These are phyloP conservation scores for Tachycineta bicolor DNA, from an alignment of 2,113 vertebrate species.

Conservation along the genomic window DNA sequence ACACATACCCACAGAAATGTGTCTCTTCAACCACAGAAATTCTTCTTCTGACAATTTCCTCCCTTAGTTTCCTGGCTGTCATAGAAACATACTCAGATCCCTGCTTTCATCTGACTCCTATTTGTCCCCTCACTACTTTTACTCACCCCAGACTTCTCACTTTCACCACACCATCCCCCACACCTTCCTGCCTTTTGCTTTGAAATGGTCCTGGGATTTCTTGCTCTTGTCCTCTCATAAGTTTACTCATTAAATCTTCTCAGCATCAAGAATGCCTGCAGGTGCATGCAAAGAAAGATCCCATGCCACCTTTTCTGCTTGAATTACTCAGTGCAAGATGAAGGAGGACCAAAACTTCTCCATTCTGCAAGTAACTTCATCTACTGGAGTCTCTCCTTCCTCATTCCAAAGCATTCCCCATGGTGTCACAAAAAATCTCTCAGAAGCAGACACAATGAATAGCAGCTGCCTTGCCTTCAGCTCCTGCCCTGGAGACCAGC, in stretches of 20 bases:
- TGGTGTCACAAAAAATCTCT: background rate
- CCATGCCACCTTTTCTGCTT: background rate
- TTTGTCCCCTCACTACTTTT: background rate
- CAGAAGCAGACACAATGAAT: background rate
- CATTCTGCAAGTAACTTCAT: background rate
- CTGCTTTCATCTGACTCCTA: background rate
- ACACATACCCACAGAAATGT: background rate
- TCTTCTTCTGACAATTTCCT: background rate
- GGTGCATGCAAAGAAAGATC: background rate
- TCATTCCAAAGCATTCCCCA: background rate
- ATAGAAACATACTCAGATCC: background rate
- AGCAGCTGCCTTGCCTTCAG: background rate
- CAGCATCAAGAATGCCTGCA: background rate
- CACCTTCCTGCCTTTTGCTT: background rate
- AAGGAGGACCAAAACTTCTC: background rate
- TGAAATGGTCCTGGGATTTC: background rate
- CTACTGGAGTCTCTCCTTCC: background rate
- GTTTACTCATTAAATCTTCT: background rate
- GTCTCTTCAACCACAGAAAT: background rate
- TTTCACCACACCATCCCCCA: background rate
- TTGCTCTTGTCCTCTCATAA: background rate
- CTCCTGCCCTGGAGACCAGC: background rate
- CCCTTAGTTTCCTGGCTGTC: background rate
- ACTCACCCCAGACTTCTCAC: background rate
- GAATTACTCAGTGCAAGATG: background rate